Conservation (phyloP, 2,797 vertebrate genomes). For the Glossophaga mutica region DNA sequence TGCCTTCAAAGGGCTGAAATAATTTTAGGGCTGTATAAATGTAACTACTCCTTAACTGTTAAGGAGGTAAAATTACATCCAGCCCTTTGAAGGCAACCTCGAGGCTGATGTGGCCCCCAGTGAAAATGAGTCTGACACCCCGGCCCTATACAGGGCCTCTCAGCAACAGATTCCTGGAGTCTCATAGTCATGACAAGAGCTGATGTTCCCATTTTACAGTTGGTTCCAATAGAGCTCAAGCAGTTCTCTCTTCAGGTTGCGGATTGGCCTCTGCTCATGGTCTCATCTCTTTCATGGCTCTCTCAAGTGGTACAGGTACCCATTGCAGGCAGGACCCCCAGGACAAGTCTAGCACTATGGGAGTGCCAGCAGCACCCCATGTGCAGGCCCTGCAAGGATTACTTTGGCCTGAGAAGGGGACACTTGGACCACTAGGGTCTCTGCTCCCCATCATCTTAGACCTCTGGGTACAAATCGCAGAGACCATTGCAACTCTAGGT, state of each 20-base stretch:
- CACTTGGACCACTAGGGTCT: background rate
- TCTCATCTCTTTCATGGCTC: background rate
- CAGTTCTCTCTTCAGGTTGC: background rate
- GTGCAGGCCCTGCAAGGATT: too few species aligned
- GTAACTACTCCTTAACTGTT: too few species aligned
- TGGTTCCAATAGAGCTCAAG: background rate
- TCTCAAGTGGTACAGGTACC: background rate
- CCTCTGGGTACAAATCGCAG: background rate
- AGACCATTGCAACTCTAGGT: background rate
- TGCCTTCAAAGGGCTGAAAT: too few species aligned
- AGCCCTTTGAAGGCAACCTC: too few species aligned
- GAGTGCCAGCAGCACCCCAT: fast-evolving
- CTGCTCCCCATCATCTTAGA: background rate
- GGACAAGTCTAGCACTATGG: background rate
- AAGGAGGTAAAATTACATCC: too few species aligned
- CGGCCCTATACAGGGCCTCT: too few species aligned
- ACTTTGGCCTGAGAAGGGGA: background rate
- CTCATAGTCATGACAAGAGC: background rate
- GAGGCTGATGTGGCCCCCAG: too few species aligned
- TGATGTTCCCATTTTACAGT: background rate
- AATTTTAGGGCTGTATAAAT: too few species aligned
- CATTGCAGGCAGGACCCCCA: fast-evolving
- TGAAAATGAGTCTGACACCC: too few species aligned
- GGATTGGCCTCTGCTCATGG: too few species aligned
- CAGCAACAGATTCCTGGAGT: background rate